Base-by-base conservation (phyloP, 2,888 invertebrate species). In the Rhogogaster chlorosoma region DNA sequence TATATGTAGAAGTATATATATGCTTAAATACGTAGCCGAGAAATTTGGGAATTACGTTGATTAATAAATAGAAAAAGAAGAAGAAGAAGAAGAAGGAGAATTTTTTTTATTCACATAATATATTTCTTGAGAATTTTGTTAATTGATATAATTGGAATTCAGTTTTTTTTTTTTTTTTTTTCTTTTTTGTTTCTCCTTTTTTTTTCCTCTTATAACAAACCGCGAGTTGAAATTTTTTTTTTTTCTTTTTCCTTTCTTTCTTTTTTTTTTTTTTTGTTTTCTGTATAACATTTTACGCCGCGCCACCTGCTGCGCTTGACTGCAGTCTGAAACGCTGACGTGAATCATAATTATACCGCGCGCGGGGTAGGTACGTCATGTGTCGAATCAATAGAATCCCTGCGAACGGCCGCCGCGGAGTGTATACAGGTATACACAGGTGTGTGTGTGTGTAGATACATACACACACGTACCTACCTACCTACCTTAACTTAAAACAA, bases 321-420 rank as follows among this genome's bases (percentile, higher is more conserved):
- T 73, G 38, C 22, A 73, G 38, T 73, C 38, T 42, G 22, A 73
- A 38, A 73, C 42, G n/a, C 71, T 42, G 42, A 73, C 71, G 71
- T 73, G 71, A 71, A 42, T 73, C 71, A 73, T 73, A 73, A 73
- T 42, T 73, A 73, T 73, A 73, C 71, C 29, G 26, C 32, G 38
- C 42, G n/a, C 22, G n/a, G n/a, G n/a, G n/a, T n/a, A n/a, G 22
- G 36, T 70, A 70, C 71, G 22, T 42, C 71, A 53, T 53, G 71
- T 73, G 38, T 73, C 71, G 71, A 42, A 73, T 73, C 71, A 42
- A 73, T 73, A 42, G n/a, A 73, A 73, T 42, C 38, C 71, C 71
- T 73, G 26, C 71, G 61, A 61, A 61, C 22, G 53, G 53, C 53
- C 53, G 10, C 10, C 26, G 12, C 26, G 61, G 26, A 61, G 22